Conservation (phyloP, 2,113 vertebrate species). For the Progne subis region DNA sequence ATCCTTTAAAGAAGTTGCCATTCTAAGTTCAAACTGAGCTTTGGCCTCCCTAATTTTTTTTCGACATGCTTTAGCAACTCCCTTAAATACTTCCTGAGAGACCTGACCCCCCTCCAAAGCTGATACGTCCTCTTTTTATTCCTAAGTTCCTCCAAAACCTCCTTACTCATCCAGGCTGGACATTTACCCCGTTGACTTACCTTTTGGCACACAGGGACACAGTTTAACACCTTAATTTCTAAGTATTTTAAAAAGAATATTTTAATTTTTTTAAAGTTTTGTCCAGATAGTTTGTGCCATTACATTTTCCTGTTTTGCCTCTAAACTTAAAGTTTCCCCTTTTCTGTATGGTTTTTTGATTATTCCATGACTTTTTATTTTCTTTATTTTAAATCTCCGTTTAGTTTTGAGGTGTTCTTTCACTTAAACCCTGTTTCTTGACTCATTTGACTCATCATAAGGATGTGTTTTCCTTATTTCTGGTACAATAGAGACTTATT, state of each 20-base stretch:
- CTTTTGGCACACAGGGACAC: too few species aligned
- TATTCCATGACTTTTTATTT: background rate
- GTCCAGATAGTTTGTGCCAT: background rate
- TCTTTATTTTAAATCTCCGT: background rate
- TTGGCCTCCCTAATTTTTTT: too few species aligned
- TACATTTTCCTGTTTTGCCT: background rate
- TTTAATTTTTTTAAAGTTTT: background rate
- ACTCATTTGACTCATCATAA: background rate
- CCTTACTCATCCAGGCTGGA: too few species aligned
- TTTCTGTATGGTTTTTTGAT: background rate
- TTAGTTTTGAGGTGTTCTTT: background rate
- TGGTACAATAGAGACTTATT: background rate
- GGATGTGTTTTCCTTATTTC: background rate
- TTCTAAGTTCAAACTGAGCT: too few species aligned
- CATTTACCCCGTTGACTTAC: too few species aligned
- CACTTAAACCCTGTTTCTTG: background rate
- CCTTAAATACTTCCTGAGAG: too few species aligned
- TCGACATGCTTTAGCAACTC: too few species aligned
- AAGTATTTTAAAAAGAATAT: background rate
- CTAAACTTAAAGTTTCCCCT: background rate
- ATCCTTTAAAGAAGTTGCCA: too few species aligned
- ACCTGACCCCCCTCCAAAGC: too few species aligned
- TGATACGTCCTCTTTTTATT: too few species aligned
- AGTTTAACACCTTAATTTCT: background rate
- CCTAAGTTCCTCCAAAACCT: too few species aligned